These are phyloP conservation scores for Pammene aurita DNA, from an alignment of 2,888 invertebrate genomes.

Conservation along the genomic window DNA sequence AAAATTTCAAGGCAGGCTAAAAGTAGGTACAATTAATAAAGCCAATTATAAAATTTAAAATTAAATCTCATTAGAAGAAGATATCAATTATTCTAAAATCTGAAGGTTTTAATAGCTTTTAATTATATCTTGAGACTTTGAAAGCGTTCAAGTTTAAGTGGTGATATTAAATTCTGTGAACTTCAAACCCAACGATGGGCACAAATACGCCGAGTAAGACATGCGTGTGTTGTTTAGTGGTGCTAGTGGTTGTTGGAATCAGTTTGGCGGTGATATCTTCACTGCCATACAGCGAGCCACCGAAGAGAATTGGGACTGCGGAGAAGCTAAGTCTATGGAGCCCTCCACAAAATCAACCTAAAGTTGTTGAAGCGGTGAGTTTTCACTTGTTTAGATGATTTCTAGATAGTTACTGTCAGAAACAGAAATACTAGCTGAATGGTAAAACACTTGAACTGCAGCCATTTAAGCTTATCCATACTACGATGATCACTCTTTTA, in stretches of 20 bases:
- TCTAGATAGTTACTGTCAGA: no score
- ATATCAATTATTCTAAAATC: constrained; percentile 19
- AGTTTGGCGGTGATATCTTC: constrained; percentile 67
- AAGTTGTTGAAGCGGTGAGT: constrained; percentile 23
- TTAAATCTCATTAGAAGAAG: constrained; percentile 24
- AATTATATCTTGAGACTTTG: constrained; percentile 23
- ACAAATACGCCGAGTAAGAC: constrained; percentile 73
- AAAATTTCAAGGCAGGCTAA: constrained; percentile 1
- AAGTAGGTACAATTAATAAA: constrained; percentile 27
- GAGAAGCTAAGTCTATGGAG: constrained; percentile 66
- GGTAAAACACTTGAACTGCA: no score
- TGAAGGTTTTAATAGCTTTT: constrained; percentile 25
- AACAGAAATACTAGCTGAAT: no score
- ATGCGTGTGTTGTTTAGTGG: constrained; percentile 61
- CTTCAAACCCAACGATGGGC: constrained; percentile 57
- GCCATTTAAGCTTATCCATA: no score
- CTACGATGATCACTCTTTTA: no score
- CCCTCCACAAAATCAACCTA: constrained; percentile 38
- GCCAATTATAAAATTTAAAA: constrained; percentile 18
- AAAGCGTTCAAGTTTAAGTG: constrained; percentile 34
- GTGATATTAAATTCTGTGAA: constrained; percentile 31
- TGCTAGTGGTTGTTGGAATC: constrained; percentile 65
- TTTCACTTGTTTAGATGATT: no score
- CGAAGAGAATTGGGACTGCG: constrained; percentile 55
- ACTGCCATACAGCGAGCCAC: constrained; percentile 53